Percentiles rank a stretch among this genome's conserved stretches.
These are phyloP conservation scores for Hipparchia sbordonii DNA, from an alignment of 2,888 invertebrate species.

Conservation along the genomic window DNA sequence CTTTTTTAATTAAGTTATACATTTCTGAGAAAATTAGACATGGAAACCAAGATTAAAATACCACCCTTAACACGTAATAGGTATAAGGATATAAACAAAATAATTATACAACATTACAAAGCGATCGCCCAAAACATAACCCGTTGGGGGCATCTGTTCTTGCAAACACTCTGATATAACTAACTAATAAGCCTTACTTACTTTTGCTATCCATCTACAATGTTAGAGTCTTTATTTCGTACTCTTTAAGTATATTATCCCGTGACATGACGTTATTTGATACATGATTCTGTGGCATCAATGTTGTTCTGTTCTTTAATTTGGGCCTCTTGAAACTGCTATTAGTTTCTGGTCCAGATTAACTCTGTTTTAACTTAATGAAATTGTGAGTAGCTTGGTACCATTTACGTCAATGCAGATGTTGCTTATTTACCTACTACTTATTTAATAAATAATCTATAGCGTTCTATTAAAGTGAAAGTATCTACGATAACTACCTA, in stretches of 20 bases:
- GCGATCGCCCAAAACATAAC: constrained; percentile 61
- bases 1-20: not conserved
- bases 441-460: not conserved
- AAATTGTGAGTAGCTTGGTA: constrained; percentile 47
- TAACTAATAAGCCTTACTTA: constrained; percentile 33
- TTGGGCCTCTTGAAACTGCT: constrained; percentile 72
- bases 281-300: constrained; percentile 39
- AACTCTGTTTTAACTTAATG: constrained; percentile 71
- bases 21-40: constrained; percentile 10
- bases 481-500: not conserved
- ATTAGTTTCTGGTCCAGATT: constrained; percentile 63
- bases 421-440: not conserved
- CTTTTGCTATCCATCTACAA: constrained; percentile 17
- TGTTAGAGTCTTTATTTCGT: constrained; percentile 37
- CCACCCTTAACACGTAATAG: constrained; percentile 38
- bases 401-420: constrained; percentile 12
- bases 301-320: constrained; percentile 75
- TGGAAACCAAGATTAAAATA: constrained; percentile 25
- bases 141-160: constrained; percentile 74
- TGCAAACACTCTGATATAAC: constrained; percentile 61
- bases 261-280: constrained; percentile 21
- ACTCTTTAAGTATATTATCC: constrained; percentile 46
- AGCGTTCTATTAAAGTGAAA: no score
- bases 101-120: constrained; percentile 71
- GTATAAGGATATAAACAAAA: constrained; percentile 62